These are phyloP conservation scores for Oreamnos americanus DNA, from an alignment of 2,113 vertebrate genomes.

Conservation along the genomic window DNA sequence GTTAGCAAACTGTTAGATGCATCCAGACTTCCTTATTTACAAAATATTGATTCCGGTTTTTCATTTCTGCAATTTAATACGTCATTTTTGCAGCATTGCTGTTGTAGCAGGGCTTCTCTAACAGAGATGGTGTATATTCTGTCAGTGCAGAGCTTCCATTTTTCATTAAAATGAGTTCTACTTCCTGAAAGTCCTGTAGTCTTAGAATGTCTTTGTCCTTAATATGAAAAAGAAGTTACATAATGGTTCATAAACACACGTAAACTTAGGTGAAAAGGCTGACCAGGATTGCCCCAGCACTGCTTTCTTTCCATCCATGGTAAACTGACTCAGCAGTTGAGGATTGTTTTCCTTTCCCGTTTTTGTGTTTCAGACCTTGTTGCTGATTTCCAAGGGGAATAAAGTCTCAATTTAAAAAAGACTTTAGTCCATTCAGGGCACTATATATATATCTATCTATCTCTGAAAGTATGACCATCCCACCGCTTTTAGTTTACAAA, in stretches of 20 bases:
- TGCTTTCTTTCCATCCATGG: not conserved
- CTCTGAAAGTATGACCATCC: not conserved
- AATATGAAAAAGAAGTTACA: conserved; percentile 24
- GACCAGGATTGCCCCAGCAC: not conserved
- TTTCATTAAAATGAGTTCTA: conserved; percentile 87
- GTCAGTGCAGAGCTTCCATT: conserved; percentile 77
- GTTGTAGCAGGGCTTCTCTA: conserved; percentile 88
- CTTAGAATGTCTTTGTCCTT: conserved; percentile 94
- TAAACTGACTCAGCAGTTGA: not conserved
- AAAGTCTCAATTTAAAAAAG: not conserved
- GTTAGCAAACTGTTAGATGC: not conserved
- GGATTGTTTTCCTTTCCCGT: not conserved
- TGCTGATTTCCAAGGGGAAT: not conserved
- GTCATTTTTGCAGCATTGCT: conserved; percentile 89
- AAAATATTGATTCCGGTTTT: not conserved
- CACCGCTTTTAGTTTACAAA: not conserved
- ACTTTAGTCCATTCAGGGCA: not conserved
- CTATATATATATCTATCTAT: no score
- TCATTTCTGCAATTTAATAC: conserved; percentile 76
- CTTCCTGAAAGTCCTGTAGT: conserved; percentile 92
- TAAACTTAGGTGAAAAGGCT: not conserved
- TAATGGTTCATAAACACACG: not conserved
- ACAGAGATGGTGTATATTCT: conserved; percentile 65
- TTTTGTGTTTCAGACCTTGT: not conserved
- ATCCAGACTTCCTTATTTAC: not conserved